Evolutionary conservation across 2,888 invertebrate species (phyloP), one percentile per base, ranked within the genome.

Genomic region (Zelleria hepariella): DNA sequence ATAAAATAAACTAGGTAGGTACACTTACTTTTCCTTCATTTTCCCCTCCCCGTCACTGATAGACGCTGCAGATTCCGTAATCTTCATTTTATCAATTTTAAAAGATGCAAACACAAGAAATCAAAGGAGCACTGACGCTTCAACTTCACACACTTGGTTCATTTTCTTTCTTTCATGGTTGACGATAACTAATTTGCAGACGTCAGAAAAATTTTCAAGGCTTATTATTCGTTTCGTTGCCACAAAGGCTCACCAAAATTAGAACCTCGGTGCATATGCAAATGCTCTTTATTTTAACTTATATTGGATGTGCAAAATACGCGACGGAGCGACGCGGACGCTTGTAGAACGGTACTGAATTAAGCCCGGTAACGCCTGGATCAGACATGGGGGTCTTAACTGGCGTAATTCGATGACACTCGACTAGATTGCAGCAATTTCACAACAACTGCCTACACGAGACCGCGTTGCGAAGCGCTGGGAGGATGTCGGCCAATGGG

Each of bases 371-470:
- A 70, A 66, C 62, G 69, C 62, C 60, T 61, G 62, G 65, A 60
- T 63, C 70, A 21, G 24, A 57, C 57, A 48, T 70, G 73, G 70
- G 71, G 75, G 74, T 76, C 75, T 75, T 73, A 75, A 77, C 76
- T 76, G 75, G 71, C 72, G 75, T 81, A 82, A 84, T 80, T 79
- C 74, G 74, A 78, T 81, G 79, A 76, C 73, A 72, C 76, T 71
- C 68, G 70, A 62, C 69, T 76, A 80, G 77, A 82, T 83, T 84
- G 83, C 83, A 70, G 77, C 82, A 85, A 86, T 86, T 84, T 84
- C 70, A 42, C 20, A 15, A 32, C 56, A 42, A 15, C 42, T 42
- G 10, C 32, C 42, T 56, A 42, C 42, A 56, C 21, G 26, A 18
- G 32, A 15, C 32, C 15, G 15, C 32, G 32, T 42, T 3, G 32